Evolutionary conservation across 37 sponge, comb jelly and placozoan species (phyloP), one percentile per base, ranked within the genome.

Genomic region (Chondrosia reniformis): DNA sequence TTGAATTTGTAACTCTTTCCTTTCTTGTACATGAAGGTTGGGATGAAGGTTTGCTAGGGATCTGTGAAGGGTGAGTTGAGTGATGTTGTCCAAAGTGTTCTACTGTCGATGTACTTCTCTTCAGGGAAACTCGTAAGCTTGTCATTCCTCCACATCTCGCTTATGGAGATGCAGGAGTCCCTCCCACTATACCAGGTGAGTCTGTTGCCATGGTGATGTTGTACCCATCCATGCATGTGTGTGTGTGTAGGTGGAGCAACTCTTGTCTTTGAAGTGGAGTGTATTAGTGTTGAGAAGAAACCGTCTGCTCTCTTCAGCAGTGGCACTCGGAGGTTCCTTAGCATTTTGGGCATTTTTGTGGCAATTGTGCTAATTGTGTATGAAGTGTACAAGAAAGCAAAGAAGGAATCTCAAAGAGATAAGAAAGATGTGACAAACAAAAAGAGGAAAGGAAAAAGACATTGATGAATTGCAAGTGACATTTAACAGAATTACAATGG

Each of bases 1-100:
- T n/a, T n/a, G n/a, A n/a, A n/a, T n/a, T n/a, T n/a, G n/a, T n/a
- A n/a, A n/a, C n/a, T n/a, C n/a, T n/a, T n/a, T n/a, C n/a, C n/a
- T n/a, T n/a, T n/a, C n/a, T n/a, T n/a, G n/a, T n/a, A n/a, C n/a
- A 34, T 77, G 41, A 44, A 89, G 90, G 90, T 19, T 89, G 90
- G 90, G 90, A 89, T 1, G 76, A 89, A 69, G 90, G 90, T 0
- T 87, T 89, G 5, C 9, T 85, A 0, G 90, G 86, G 43, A 89
- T 89, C 75, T 89, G 90, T 78, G 66, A 63, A 55, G 90, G 86
- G 90, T 89, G 78, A 62, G 82, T 74, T 8, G 22, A 6, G 10
- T 19, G 10, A 15, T 49, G 52, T 49, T 10, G 10, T 10, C 15
- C 15, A 19, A 15, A 19, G 52, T 49, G 52, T 49, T 10, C 15